Evolutionary conservation across 2,113 vertebrate genomes (phyloP).

Genomic region (Lampris megalopsis): DNA sequence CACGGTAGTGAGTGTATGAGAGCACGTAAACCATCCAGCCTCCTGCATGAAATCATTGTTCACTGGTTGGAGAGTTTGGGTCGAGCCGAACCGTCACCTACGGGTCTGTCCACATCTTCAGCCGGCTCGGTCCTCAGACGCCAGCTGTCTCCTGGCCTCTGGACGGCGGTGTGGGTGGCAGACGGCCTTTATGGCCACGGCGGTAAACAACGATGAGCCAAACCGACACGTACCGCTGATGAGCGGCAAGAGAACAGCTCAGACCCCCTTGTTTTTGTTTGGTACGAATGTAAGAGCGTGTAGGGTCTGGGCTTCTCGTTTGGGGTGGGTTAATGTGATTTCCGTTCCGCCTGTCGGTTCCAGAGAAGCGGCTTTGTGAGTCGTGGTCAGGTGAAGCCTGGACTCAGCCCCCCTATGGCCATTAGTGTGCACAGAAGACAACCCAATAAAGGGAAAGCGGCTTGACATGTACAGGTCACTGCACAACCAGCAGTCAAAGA

Average conservation of each 20-base stretch:
- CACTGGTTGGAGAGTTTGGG: conserved; percentile 50
- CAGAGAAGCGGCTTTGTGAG: conserved; percentile 80
- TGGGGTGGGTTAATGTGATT: conserved; percentile 83
- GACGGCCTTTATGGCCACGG: conserved; percentile 67
- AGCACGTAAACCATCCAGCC: conserved; percentile 18
- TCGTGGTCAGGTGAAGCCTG: conserved; percentile 82
- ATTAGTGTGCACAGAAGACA: conserved; percentile 85
- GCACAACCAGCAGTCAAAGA: conserved; percentile 84
- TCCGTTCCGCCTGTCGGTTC: conserved; percentile 84
- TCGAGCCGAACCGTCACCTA: conserved; percentile 47
- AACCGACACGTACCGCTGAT: conserved; percentile 79
- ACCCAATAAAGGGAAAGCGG: conserved; percentile 80
- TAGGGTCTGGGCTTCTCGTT: conserved; percentile 72
- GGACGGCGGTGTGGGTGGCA: conserved; percentile 75
- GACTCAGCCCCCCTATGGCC: conserved; percentile 80
- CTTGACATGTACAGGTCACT: conserved; percentile 84
- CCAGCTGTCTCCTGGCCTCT: conserved; percentile 57
- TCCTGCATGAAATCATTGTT: conserved; percentile 26
- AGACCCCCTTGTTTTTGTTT: conserved; percentile 74
- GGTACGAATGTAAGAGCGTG: conserved; percentile 62
- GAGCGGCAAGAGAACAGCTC: conserved; percentile 60
- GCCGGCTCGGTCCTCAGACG: conserved; percentile 47
- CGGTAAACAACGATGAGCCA: conserved; percentile 78
- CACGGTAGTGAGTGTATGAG: conserved; percentile 15
- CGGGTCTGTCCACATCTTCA: conserved; percentile 48